phyloP scores from a whole-genome alignment of 1,140 invertebrate species.

The Drosophila bocki region DNA sequence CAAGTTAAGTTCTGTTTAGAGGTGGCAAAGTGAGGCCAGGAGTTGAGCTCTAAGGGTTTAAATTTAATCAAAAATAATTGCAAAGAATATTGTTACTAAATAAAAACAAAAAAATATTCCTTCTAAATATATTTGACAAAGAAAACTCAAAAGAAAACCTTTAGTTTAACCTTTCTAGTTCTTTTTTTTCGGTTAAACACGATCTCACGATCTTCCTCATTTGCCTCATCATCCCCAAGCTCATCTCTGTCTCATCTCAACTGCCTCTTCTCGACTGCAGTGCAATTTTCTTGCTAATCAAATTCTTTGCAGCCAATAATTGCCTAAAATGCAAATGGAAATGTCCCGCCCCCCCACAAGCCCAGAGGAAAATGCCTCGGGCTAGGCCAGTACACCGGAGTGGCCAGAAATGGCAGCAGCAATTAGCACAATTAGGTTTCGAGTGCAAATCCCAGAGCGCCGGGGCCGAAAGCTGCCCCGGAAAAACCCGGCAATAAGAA shows the following conservation, averaged over 20 bases:
- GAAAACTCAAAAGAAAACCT: not conserved
- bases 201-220: constrained; percentile 8
- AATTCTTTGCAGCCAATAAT: constrained; percentile 78
- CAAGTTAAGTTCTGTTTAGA: not conserved
- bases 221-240: constrained; percentile 22
- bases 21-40: not conserved
- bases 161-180: not conserved
- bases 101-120: not conserved
- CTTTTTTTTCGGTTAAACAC: constrained; percentile 11
- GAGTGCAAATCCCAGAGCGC: constrained; percentile 83
- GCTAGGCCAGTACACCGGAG: not conserved
- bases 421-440: constrained; percentile 85
- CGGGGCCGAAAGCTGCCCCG: constrained; percentile 27
- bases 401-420: constrained; percentile 36
- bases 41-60: not conserved
- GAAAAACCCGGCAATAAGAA: constrained; percentile 63
- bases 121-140: not conserved
- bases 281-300: constrained; percentile 72
- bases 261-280: constrained; percentile 9
- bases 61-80: not conserved
- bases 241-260: constrained; percentile 9
- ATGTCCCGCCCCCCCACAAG: constrained; percentile 23
- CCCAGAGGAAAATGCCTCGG: constrained; percentile 30
- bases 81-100: not conserved
- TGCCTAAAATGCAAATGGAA: constrained; percentile 82